Conservation (phyloP, 1,140 invertebrate genomes). For the Megathymus violae region DNA sequence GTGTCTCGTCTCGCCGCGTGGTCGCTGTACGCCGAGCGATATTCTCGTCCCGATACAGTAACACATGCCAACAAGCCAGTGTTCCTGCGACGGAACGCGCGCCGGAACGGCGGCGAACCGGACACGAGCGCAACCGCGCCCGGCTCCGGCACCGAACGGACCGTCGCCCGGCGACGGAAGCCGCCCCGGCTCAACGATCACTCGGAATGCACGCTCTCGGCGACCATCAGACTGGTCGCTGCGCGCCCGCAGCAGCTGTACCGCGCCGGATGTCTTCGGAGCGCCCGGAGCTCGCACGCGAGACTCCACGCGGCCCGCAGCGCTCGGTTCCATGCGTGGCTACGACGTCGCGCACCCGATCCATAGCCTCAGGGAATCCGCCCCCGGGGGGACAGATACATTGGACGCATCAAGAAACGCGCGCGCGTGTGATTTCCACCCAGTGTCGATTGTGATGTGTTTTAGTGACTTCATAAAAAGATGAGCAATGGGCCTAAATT, state of each 20-base stretch:
- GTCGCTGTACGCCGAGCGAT: too few species aligned
- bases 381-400: not conserved
- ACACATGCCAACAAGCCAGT: too few species aligned
- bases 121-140: slow-evolving; percentile 36
- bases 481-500: not conserved
- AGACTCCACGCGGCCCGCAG: slow-evolving; percentile 45
- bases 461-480: too few species aligned
- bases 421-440: not conserved
- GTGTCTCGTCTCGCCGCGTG: too few species aligned
- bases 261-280: slow-evolving; percentile 54
- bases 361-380: slow-evolving; percentile 21
- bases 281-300: slow-evolving; percentile 51
- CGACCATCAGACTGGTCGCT: slow-evolving; percentile 51
- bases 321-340: slow-evolving; percentile 60
- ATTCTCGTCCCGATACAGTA: too few species aligned
- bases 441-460: too few species aligned
- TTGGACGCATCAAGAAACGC: slow-evolving; percentile 1
- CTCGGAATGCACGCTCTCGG: slow-evolving; percentile 50
- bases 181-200: slow-evolving; percentile 50
- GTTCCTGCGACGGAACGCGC: too few species aligned
- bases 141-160: slow-evolving; percentile 24
- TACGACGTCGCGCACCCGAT: slow-evolving; percentile 37
- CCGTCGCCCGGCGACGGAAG: slow-evolving; percentile 45
- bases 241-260: slow-evolving; percentile 59
- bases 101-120: too few species aligned